Evolutionary conservation across 2,113 vertebrate species (phyloP), one percentile per base, ranked within the genome.

Genomic region (Anthoscopus minutus): DNA sequence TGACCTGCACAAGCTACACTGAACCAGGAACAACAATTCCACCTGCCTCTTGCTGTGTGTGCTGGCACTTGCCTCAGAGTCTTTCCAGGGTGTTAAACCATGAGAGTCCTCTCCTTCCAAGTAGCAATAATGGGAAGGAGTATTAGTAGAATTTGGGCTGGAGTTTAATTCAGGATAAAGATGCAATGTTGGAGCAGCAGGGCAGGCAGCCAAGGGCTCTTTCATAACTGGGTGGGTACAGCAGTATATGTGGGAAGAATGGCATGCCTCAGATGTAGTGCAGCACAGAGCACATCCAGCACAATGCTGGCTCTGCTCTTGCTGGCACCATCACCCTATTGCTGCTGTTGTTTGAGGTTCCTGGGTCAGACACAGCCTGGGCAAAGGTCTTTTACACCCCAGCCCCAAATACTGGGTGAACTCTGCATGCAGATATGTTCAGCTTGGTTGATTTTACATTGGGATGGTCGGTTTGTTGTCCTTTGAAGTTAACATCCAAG

Each of bases 211-310:
- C 96, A 97, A 94, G 33, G 61, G 66, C 54, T 92, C 77, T 93
- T 96, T 95, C 77, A 93, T 93, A 93, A 93, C 15, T 62, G 96
- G 96, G 96, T 92, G 96, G 93, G 66, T 94, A 65, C 50, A 61
- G 78, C 66, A 77, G 89, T 62, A 18, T 61, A 92, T 94, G 96
- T 96, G 81, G 96, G 96, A 95, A 97, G 96, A 94, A 94, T 65
- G 81, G 96, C 92, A 95, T 92, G 86, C 77, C 89, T 90, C 54
- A 89, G 86, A 94, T 53, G 38, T 78, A 65, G 65, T 37, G 71
- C 10, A 5, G 88, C 78, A 60, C 86, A 54, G 56, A 88, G 81
- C 19, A 89, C 61, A 72, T 56, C 86, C 92, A 95, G 84, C 69
- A 87, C 86, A 85, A 72, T 84, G 81, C 6, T 96, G 88, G 86